Percentiles rank a stretch among this genome's conserved stretches.
These are phyloP conservation scores for Melikaiella ostensackeni DNA, from an alignment of 2,888 invertebrate species.

Conservation along the genomic window DNA sequence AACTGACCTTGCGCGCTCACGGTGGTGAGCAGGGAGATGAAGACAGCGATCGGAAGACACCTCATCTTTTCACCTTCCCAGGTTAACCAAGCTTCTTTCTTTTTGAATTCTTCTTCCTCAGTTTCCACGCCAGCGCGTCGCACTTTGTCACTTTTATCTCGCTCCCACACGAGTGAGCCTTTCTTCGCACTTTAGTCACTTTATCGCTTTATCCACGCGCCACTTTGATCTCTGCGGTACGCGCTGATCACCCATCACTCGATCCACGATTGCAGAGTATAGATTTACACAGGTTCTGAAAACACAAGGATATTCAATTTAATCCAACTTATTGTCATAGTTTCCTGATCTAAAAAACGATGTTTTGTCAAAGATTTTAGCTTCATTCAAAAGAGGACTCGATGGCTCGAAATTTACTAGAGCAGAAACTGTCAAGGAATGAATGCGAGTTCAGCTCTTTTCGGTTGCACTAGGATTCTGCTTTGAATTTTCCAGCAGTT, in stretches of 20 bases:
- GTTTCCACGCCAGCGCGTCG: conserved; percentile 31
- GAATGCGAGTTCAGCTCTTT: conserved; percentile 26
- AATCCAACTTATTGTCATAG: background rate
- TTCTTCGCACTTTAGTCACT: conserved; percentile 34
- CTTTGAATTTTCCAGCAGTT: conserved; percentile 32
- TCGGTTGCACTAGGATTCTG: conserved; percentile 6
- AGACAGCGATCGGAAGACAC: conserved; percentile 66
- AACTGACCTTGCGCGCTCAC: conserved; percentile 74
- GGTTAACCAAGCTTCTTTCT: conserved; percentile 27
- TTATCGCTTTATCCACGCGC: conserved; percentile 39
- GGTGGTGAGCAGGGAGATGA: conserved; percentile 66
- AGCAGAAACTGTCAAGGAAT: conserved; percentile 28
- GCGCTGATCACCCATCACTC: conserved; percentile 38
- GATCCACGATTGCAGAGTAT: conserved; percentile 7
- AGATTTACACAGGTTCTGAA: background rate
- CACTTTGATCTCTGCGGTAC: conserved; percentile 38
- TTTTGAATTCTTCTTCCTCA: conserved; percentile 29
- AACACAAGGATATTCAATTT: conserved; percentile 1
- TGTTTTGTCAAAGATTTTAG: background rate
- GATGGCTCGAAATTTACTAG: conserved; percentile 12
- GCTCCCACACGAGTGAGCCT: conserved; percentile 19
- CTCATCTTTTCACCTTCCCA: conserved; percentile 55
- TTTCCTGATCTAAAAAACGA: background rate
- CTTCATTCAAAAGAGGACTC: conserved; percentile 13
- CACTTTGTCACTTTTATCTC: conserved; percentile 38